phyloP scores from a whole-genome alignment of 2,113 vertebrate species.

The Rafetus swinhoei region DNA sequence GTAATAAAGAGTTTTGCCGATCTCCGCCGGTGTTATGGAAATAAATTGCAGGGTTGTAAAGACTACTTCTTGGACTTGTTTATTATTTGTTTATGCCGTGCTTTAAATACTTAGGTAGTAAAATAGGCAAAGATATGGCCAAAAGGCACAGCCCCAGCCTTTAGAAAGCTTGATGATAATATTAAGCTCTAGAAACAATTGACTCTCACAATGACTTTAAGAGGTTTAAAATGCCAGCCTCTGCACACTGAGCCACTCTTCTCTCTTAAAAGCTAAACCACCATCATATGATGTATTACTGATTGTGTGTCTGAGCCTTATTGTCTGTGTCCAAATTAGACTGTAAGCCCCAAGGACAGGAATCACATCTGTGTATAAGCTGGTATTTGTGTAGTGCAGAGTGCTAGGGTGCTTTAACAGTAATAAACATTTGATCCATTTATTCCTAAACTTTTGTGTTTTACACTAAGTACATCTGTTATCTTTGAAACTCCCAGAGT shows the following conservation, averaged over 20 bases:
- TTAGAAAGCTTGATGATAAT: not conserved
- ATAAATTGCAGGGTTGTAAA: not conserved
- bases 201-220: not conserved
- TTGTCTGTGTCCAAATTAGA: not conserved
- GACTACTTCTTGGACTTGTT: not conserved
- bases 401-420: not conserved
- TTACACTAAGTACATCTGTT: not conserved
- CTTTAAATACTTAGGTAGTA: not conserved
- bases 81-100: not conserved
- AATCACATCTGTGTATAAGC: not conserved
- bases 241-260: not conserved
- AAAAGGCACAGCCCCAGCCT: not conserved
- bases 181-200: not conserved
- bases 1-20: not conserved
- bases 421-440: rapidly evolving
- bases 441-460: not conserved
- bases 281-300: not conserved
- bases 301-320: not conserved
- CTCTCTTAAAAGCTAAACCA: no score
- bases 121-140: not conserved
- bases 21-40: not conserved
- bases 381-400: not conserved
- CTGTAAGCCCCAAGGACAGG: not conserved
- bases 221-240: not conserved
- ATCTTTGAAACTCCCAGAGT: not conserved